These are phyloP conservation scores for Sebastes variabilis DNA, from an alignment of 2,797 vertebrate species.

Conservation along the genomic window DNA sequence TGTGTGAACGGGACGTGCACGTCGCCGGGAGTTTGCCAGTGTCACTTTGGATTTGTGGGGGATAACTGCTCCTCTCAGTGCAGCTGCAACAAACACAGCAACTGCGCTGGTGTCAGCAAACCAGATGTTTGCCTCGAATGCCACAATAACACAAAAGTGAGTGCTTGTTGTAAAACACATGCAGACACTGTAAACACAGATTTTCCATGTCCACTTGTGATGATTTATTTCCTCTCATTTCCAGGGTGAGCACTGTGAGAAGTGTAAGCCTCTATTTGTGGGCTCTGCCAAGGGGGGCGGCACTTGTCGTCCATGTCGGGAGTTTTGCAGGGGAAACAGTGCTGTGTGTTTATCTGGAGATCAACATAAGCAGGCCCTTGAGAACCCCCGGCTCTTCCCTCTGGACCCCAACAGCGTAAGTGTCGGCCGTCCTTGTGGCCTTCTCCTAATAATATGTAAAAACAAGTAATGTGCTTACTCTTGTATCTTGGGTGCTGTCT, in stretches of 20 bases:
- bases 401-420: conserved; percentile 83
- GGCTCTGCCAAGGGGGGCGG: conserved; percentile 90
- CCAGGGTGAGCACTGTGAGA: conserved; percentile 91
- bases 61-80: conserved; percentile 93
- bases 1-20: conserved; percentile 92
- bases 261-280: conserved; percentile 92
- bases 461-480: neutral
- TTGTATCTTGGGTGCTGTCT: neutral
- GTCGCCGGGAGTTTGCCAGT: conserved; percentile 90
- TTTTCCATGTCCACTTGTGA: neutral
- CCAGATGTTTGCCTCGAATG: conserved; percentile 89
- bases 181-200: neutral
- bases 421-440: neutral
- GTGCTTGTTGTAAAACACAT: neutral
- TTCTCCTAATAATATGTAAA: neutral
- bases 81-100: conserved; percentile 94
- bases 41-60: conserved; percentile 93
- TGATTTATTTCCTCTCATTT: neutral
- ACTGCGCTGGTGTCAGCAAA: conserved; percentile 87
- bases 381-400: conserved; percentile 81
- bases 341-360: conserved; percentile 88
- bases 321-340: conserved; percentile 91
- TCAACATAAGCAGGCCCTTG: conserved; percentile 84
- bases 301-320: conserved; percentile 88
- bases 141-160: conserved; percentile 92